These are phyloP conservation scores for Leptinotarsa defecta DNA, from an alignment of 1,140 invertebrate genomes.

Conservation along the genomic window DNA sequence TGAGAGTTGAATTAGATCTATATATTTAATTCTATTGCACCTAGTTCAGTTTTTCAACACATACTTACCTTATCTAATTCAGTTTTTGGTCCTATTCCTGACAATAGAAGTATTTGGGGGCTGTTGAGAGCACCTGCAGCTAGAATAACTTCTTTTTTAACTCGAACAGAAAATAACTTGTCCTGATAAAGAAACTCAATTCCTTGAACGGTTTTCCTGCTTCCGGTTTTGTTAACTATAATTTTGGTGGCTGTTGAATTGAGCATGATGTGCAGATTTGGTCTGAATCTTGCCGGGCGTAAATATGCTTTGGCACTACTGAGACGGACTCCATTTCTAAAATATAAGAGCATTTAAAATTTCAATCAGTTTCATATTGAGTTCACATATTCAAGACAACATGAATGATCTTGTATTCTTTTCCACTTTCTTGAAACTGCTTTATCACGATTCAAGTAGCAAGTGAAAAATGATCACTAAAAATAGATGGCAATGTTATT, in stretches of 20 bases:
- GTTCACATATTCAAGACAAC: too few species aligned
- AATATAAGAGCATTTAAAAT: slow-evolving; percentile 3
- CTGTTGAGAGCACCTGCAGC: slow-evolving; percentile 64
- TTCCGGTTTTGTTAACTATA: slow-evolving; percentile 31
- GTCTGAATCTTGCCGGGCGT: slow-evolving; percentile 60
- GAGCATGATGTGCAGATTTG: slow-evolving; percentile 72
- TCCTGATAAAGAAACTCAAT: slow-evolving; percentile 59
- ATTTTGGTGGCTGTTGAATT: slow-evolving; percentile 68
- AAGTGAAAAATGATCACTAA: too few species aligned
- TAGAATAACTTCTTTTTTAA: slow-evolving; percentile 64
- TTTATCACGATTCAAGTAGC: too few species aligned
- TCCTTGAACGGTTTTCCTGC: slow-evolving; percentile 43
- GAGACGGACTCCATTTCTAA: slow-evolving; percentile 66
- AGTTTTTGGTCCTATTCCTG: slow-evolving; percentile 63
- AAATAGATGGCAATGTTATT: too few species aligned
- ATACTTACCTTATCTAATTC: slow-evolving; percentile 56
- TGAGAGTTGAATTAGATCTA: too few species aligned
- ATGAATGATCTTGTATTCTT: too few species aligned
- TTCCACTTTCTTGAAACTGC: too few species aligned
- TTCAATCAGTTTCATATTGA: too few species aligned
- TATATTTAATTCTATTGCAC: too few species aligned
- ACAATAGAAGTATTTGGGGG: slow-evolving; percentile 63
- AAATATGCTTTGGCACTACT: slow-evolving; percentile 70
- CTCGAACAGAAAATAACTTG: slow-evolving; percentile 48
- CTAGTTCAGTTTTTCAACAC: neutral